Evolutionary conservation across 2,797 vertebrate genomes (phyloP), one percentile per base, ranked within the genome.

Genomic region (Crenichthys baileyi): DNA sequence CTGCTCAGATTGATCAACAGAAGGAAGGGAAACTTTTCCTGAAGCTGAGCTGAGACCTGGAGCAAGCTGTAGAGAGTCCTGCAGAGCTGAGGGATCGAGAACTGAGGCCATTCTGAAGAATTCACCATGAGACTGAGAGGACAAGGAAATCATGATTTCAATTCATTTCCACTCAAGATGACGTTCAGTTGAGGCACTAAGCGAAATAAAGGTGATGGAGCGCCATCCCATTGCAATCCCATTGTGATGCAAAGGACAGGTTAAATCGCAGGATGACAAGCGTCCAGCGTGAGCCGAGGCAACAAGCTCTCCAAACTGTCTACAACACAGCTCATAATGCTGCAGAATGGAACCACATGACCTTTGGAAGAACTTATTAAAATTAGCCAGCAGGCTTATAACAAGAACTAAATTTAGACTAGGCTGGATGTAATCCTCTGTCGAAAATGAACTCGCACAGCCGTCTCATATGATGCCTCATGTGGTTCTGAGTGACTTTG

Each of bases 241-340:
- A 12, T 20, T 1, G 20, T 9, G 61, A 36, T 36, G 36, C 60
- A 31, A 22, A 24, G 87, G 97, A 98, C 46, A 93, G 97, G 29
- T 36, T 36, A 36, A 36, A 36, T 36, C 36, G 36, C 36, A 36
- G 36, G 36, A 36, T 36, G 36, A 15, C 15, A 7, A 61, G 26
- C 26, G 15, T 29, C 58, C 58, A n/a, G 12, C 48, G 9, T 60
- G 13, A 26, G 1, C 58, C 58, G 2, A 18, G 22, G 63, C 36
- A 63, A 16, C 29, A 15, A 36, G 60, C 29, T 9, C 7, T 16
- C 2, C 16, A 7, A 61, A 36, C 0, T 97, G 79, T n/a, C n/a
- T 63, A 72, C 77, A 55, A 77, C 48, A 7, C 51, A 51, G 77
- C 80, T 78, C 24, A 31, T 1, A 20, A 22, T 22, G 72, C 65